Evolutionary conservation across 2,113 vertebrate genomes (phyloP).

Genomic region (Tamias sibiricus): DNA sequence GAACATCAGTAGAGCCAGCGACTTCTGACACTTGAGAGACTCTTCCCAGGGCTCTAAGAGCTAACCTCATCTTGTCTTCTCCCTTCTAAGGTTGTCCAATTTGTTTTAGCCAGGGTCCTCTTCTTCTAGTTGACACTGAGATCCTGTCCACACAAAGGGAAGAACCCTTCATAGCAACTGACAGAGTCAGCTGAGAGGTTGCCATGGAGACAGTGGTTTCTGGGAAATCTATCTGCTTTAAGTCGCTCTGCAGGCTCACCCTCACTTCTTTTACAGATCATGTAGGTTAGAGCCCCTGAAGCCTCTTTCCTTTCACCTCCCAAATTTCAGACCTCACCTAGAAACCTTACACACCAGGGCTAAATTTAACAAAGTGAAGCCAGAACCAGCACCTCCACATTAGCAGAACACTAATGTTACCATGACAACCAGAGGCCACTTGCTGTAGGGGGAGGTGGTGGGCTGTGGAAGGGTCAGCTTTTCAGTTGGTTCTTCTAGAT

Average conservation of each 20-base stretch:
- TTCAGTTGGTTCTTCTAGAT: neutral
- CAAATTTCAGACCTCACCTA: constrained; percentile 22
- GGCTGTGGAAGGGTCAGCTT: neutral
- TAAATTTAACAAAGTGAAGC: neutral
- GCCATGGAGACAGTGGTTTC: constrained; percentile 50
- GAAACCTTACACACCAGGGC: neutral
- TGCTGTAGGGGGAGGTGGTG: neutral
- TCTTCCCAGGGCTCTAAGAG: neutral
- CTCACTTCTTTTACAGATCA: neutral
- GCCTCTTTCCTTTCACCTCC: neutral
- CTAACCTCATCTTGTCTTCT: neutral
- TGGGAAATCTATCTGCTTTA: constrained; percentile 33
- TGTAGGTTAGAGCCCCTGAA: neutral
- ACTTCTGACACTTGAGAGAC: neutral
- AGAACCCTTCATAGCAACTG: neutral
- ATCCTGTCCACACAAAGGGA: constrained; percentile 5
- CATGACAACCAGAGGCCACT: neutral
- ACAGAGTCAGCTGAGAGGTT: neutral
- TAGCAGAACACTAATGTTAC: neutral
- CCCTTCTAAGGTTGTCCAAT: neutral
- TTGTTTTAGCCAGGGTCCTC: neutral
- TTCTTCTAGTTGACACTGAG: neutral
- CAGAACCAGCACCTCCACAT: neutral
- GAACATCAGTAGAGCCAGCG: neutral
- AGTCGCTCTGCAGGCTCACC: neutral